phyloP scores from a whole-genome alignment of 2,113 vertebrate genomes.

The Narcine bancroftii region DNA sequence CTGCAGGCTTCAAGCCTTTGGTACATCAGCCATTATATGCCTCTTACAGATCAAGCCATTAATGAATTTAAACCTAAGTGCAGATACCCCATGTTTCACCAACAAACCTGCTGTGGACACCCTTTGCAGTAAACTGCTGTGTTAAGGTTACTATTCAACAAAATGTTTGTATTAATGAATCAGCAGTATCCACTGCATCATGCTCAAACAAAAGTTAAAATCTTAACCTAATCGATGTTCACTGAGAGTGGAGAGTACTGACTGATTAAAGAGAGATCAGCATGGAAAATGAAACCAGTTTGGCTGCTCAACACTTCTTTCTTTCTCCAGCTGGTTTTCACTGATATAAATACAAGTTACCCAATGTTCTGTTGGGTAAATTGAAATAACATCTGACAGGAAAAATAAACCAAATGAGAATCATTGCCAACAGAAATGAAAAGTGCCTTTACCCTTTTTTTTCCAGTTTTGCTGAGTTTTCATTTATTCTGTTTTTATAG shows the following conservation, averaged over 20 bases:
- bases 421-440: neutral
- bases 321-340: neutral
- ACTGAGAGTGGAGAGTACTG: neutral
- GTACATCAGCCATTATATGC: neutral
- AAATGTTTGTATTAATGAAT: neutral
- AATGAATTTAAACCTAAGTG: neutral
- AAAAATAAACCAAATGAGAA: neutral
- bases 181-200: neutral
- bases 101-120: neutral
- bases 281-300: neutral
- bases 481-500: slow-evolving; percentile 23
- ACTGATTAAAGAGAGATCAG: neutral
- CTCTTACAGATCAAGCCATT: neutral
- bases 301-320: neutral
- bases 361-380: neutral
- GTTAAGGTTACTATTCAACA: neutral
- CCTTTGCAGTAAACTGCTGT: no score
- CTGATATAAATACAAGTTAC: neutral
- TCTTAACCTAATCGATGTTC: neutral
- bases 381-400: neutral
- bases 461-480: slow-evolving; percentile 35
- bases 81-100: neutral
- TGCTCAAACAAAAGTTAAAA: neutral
- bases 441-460: neutral
- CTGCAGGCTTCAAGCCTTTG: slow-evolving; percentile 1